phyloP scores from a whole-genome alignment of 2,113 vertebrate genomes.

The Emydura subglobosa region DNA sequence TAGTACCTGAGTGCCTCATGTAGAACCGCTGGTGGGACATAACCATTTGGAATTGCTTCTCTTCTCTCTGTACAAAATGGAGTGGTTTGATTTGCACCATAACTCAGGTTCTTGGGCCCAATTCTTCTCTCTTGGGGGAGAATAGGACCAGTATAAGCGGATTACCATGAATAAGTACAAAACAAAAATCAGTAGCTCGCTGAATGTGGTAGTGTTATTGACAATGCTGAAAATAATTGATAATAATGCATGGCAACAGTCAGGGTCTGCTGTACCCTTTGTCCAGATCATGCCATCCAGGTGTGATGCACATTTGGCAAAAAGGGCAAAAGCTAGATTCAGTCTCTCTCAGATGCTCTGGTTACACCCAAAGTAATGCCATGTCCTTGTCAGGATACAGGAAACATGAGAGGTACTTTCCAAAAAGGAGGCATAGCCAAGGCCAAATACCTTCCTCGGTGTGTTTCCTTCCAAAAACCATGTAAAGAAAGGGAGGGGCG shows the following conservation, averaged over 20 bases:
- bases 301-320: neutral
- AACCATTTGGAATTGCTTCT: neutral
- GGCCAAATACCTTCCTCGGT: neutral
- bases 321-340: neutral
- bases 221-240: neutral
- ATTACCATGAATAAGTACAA: neutral
- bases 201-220: neutral
- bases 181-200: neutral
- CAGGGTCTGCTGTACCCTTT: neutral
- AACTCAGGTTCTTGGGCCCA: no score
- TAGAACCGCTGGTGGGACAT: neutral
- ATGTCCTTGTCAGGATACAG: neutral
- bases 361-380: neutral
- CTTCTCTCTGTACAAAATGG: neutral
- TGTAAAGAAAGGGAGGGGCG: neutral
- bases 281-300: neutral
- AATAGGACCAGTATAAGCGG: neutral
- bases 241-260: neutral
- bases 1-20: rapidly evolving
- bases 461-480: neutral
- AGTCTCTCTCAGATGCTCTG: neutral
- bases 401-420: neutral
- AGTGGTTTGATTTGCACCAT: neutral
- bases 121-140: neutral
- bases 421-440: neutral